Base-by-base conservation (phyloP, 2,113 vertebrate genomes). In the Cariama cristata region DNA sequence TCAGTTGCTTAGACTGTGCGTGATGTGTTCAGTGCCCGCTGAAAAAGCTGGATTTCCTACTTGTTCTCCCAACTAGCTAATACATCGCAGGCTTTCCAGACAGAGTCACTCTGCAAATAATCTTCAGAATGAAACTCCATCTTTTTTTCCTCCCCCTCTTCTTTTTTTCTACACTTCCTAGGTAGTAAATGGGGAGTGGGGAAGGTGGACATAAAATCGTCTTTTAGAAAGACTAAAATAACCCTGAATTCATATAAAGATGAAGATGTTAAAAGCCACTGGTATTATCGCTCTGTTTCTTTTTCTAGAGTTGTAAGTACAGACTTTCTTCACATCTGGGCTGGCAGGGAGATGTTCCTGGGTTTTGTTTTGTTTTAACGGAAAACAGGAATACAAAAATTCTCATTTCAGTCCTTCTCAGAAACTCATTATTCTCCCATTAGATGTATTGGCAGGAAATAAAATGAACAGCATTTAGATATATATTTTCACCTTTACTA, bases 111-210 rank as follows among this genome's bases (percentile, higher is more conserved):
- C 8, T 8, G 5, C 7, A 67, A 71, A 68, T n/a, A 63, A 83
- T 15, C 11, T 52, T 47, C 26, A 76, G 20, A 87, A 38, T 38
- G 16, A 77, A 67, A 83, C 3, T 53, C 4, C 21, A 17, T 44
- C 13, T 27, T 72, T 68, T 72, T 28, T 45, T 45, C 4, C 38
- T 38, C 38, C 38, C 38, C 38, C 38, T 30, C 32, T 38, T 38
- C 1, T 45, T 64, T 60, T 26, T n/a, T 86, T 50, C 8, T 90
- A 59, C 8, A 30, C 20, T 50, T 10, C 6, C 6, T 58, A 30
- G 9, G 8, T 45, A 27, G 21, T 35, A 40, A 84, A 28, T 19
- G 8, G 1, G 2, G 40, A n/a, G 1, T 13, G 3, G 3, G 24
- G 3, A 30, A 6, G 32, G 38, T 23, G 9, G 11, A 63, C n/a